phyloP scores from a whole-genome alignment of 2,797 vertebrate species.

The Dryobates pubescens region DNA sequence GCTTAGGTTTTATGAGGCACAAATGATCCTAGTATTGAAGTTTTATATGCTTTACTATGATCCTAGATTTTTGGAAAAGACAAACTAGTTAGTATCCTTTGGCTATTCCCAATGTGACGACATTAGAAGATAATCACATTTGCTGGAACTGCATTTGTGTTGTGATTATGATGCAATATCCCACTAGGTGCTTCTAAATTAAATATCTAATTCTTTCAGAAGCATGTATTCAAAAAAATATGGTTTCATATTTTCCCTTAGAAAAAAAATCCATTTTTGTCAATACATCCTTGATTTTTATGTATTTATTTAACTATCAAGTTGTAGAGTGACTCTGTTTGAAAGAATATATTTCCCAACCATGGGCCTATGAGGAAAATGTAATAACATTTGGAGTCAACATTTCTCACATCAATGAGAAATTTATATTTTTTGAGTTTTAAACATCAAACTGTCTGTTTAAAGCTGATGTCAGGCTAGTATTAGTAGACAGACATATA shows the following conservation, averaged over 20 bases:
- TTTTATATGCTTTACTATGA: not conserved
- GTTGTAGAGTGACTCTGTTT: not conserved
- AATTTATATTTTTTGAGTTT: not conserved
- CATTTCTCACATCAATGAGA: not conserved
- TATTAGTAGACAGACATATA: not conserved
- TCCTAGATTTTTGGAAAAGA: not conserved
- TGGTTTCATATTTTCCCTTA: not conserved
- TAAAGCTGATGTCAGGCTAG: not conserved
- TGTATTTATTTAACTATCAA: too few relatives aligned
- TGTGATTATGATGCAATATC: not conserved
- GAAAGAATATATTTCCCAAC: not conserved
- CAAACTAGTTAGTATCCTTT: not conserved
- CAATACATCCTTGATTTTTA: not conserved
- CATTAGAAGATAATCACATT: not conserved
- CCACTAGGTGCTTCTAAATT: not conserved
- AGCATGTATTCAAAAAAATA: not conserved
- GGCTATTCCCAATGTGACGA: not conserved
- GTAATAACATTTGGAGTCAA: not conserved
- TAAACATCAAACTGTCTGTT: not conserved
- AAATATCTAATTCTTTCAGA: not conserved
- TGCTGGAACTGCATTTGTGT: not conserved
- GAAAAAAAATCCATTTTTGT: not conserved
- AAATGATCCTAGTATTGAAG: not conserved
- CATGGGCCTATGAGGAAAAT: not conserved
- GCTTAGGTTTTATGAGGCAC: not conserved